Evolutionary conservation across 2,113 vertebrate genomes (phyloP).

Genomic region (Eclectus roratus): DNA sequence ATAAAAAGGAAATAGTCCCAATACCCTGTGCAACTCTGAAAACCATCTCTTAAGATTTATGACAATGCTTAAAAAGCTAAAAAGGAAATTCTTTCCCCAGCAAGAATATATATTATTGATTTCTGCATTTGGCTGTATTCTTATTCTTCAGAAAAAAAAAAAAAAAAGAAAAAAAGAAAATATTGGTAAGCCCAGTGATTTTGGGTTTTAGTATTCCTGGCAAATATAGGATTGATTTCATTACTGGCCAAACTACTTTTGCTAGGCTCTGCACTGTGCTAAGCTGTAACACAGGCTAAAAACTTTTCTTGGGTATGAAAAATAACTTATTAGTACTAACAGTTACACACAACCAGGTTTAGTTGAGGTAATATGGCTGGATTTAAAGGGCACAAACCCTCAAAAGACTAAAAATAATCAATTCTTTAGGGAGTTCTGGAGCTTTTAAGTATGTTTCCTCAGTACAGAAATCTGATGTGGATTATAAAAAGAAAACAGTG

Average conservation of each 20-base stretch:
- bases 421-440: background rate
- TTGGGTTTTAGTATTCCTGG: background rate
- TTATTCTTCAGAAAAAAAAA: background rate
- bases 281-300: background rate
- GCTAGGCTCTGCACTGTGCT: background rate
- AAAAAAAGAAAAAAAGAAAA: background rate
- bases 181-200: background rate
- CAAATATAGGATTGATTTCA: background rate
- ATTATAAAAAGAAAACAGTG: background rate
- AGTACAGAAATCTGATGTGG: background rate
- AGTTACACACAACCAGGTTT: background rate
- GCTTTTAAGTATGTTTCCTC: background rate
- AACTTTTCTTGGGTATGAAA: background rate
- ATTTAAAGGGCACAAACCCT: background rate
- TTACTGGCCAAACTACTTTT: background rate
- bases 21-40: background rate
- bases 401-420: conserved; percentile 16
- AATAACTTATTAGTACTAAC: background rate
- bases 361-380: background rate
- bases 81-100: background rate
- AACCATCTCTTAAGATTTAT: background rate
- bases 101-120: background rate
- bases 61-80: background rate
- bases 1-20: background rate
- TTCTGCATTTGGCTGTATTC: background rate